These are phyloP conservation scores for Catostylus mosaicus DNA, from an alignment of 30 jellyfish, hydroid and myxozoan genomes.

Conservation along the genomic window DNA sequence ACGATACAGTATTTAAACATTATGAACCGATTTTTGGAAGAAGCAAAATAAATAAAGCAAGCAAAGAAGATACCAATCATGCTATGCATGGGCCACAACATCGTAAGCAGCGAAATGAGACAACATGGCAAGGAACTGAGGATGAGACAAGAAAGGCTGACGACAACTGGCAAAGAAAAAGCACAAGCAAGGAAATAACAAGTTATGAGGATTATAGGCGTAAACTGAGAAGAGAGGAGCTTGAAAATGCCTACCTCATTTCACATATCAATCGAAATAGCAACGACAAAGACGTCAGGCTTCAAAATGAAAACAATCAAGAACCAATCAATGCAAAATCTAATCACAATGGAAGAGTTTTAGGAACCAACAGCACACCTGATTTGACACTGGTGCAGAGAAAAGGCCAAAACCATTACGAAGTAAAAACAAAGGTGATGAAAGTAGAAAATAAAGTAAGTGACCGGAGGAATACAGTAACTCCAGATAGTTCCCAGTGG, in stretches of 20 bases:
- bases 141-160: constrained; percentile 7
- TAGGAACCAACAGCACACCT: not conserved
- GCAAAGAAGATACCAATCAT: not conserved
- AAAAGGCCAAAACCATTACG: not conserved
- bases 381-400: not conserved
- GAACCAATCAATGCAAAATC: not conserved
- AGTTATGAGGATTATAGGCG: constrained; percentile 51
- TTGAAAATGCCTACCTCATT: constrained; percentile 16
- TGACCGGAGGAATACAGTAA: not conserved
- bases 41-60: not conserved
- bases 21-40: not conserved
- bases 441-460: not conserved
- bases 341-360: not conserved
- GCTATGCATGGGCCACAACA: not conserved
- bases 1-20: not conserved
- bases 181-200: constrained; percentile 37
- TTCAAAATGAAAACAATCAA: not conserved
- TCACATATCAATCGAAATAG: not conserved
- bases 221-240: constrained; percentile 44
- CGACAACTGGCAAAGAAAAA: constrained; percentile 46
- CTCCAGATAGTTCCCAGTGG: not conserved
- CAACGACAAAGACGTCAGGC: too few species aligned
- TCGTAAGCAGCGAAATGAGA: not conserved
- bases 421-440: not conserved
- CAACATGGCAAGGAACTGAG: not conserved